Percentiles rank a stretch among this genome's conserved stretches.
Evolutionary conservation across 2,888 invertebrate species (phyloP).

Genomic region (Acrobasis repandana): DNA sequence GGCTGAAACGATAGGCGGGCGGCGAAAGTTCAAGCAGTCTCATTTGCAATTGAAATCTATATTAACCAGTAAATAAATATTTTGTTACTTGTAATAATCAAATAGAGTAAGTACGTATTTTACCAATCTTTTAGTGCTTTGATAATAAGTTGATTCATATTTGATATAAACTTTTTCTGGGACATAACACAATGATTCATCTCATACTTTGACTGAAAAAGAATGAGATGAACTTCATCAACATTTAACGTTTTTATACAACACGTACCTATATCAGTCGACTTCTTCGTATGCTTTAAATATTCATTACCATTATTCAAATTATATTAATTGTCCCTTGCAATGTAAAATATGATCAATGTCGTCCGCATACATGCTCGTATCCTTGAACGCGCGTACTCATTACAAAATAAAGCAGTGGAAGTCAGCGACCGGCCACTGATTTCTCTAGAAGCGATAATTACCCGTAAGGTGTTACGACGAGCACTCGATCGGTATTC

Average conservation of each 20-base stretch:
- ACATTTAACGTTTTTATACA: not conserved
- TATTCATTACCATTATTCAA: not conserved
- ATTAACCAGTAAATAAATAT: not conserved
- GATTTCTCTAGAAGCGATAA: slow-evolving; percentile 51
- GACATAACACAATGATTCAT: too few species aligned
- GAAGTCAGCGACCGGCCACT: slow-evolving; percentile 31
- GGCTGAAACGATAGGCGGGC: slow-evolving; percentile 2
- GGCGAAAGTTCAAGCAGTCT: not conserved
- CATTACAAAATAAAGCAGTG: slow-evolving; percentile 6
- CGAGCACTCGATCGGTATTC: slow-evolving; percentile 51
- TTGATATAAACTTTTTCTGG: too few species aligned
- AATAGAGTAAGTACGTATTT: too few species aligned
- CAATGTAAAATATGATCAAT: not conserved
- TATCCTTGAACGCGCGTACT: not conserved
- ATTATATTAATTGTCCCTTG: not conserved
- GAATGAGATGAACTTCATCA: too few species aligned
- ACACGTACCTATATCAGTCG: not conserved
- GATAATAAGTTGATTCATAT: too few species aligned
- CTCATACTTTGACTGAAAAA: too few species aligned
- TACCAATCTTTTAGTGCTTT: too few species aligned
- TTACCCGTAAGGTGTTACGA: slow-evolving; percentile 41
- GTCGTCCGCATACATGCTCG: not conserved
- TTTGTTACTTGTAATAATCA: too few species aligned
- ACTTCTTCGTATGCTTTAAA: not conserved
- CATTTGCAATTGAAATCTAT: not conserved